phyloP scores from a whole-genome alignment of 1,140 invertebrate genomes.

The Caenorhabditis elegans region DNA sequence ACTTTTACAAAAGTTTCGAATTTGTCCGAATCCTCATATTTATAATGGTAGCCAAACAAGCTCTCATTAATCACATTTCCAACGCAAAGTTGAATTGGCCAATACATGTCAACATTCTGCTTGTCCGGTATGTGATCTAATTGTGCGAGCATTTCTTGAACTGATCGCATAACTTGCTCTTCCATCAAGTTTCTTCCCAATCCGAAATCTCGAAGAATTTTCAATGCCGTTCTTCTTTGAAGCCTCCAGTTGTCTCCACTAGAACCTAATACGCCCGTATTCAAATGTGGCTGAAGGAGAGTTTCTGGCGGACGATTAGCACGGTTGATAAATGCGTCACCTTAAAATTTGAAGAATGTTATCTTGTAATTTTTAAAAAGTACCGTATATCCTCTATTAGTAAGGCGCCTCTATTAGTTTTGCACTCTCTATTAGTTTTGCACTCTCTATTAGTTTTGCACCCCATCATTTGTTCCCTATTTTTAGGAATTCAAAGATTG shows the following conservation, averaged over 20 bases:
- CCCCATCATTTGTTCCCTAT: no score
- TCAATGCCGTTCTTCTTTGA: neutral
- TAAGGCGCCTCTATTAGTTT: no score
- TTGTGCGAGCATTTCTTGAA: neutral
- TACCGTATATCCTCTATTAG: no score
- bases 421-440: no score
- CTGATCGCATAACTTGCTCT: neutral
- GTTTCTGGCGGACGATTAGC: neutral
- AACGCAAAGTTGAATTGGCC: no score
- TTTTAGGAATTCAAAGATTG: no score
- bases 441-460: no score
- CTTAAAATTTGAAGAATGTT: no score
- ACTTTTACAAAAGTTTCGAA: neutral
- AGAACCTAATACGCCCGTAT: neutral
- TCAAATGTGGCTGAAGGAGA: neutral
- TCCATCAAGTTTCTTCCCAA: conserved; percentile 14
- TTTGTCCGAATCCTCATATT: neutral
- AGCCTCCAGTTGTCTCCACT: neutral
- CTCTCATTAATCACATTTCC: neutral
- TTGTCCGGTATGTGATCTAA: neutral
- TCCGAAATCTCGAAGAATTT: neutral
- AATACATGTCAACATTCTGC: neutral
- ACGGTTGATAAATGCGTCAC: neutral
- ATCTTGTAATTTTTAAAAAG: no score
- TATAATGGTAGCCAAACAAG: neutral